Evolutionary conservation across 2,888 invertebrate species (phyloP).

Genomic region (Callinectes sapidus): DNA sequence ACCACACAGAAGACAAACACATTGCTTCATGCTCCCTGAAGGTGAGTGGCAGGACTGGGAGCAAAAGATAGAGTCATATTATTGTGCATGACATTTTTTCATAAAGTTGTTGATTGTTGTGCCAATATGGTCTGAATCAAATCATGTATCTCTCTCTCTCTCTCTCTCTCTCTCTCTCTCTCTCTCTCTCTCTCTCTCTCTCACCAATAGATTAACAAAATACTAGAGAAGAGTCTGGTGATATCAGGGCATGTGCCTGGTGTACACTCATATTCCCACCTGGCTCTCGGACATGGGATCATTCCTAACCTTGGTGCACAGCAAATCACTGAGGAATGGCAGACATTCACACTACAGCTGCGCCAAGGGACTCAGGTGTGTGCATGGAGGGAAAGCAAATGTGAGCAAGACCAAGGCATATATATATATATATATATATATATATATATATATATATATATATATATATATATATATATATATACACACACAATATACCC

Average conservation of each 20-base stretch:
- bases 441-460: not conserved
- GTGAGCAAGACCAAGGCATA: not conserved
- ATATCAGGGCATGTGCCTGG: constrained; percentile 34
- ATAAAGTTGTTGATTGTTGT: no score
- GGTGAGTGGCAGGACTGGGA: not conserved
- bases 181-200: constrained; percentile 15
- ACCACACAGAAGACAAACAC: not conserved
- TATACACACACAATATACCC: no score
- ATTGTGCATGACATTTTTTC: no score
- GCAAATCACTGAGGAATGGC: constrained; percentile 29
- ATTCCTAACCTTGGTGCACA: constrained; percentile 51
- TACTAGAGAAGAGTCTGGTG: constrained; percentile 20
- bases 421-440: constrained; percentile 9
- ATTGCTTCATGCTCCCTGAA: not conserved
- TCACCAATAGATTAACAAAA: not conserved
- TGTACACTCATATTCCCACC: not conserved
- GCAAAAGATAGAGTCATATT: no score
- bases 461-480: not conserved
- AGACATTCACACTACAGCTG: constrained; percentile 41
- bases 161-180: constrained; percentile 40
- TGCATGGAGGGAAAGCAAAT: constrained; percentile 4
- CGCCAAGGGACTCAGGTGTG: constrained; percentile 56
- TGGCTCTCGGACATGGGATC: constrained; percentile 56
- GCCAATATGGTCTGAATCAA: no score
- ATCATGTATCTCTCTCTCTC: not conserved